A percentile compares a stretch with the other conserved stretches of the same genome.
Evolutionary conservation across 2,888 invertebrate genomes (phyloP).

Genomic region (Eueremaeus valkanovi): DNA sequence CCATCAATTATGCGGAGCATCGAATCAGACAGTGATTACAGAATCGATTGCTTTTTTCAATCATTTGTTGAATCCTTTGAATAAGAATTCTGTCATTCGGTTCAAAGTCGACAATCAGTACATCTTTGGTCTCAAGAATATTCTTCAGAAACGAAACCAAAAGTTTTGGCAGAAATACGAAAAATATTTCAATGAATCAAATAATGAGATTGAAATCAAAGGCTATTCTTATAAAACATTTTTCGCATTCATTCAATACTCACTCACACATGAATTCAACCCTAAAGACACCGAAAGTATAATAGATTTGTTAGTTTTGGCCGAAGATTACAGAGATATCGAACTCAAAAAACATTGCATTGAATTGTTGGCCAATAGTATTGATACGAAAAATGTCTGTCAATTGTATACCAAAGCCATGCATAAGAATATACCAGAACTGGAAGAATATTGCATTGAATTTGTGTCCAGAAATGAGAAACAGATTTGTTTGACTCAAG

Average conservation of each 20-base stretch:
- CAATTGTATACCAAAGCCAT: too few relatives aligned
- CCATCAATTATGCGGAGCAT: too few relatives aligned
- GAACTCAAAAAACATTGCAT: background rate
- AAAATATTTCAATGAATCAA: background rate
- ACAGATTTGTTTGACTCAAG: too few relatives aligned
- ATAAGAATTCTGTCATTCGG: background rate
- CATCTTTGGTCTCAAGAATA: conserved; percentile 4
- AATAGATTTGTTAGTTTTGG: background rate
- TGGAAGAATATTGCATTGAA: too few relatives aligned
- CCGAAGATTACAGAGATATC: background rate
- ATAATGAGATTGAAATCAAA: background rate
- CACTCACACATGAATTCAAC: background rate
- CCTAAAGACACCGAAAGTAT: background rate
- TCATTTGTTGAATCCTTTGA: background rate
- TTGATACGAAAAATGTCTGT: too few relatives aligned
- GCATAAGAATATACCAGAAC: too few relatives aligned
- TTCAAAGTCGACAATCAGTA: background rate
- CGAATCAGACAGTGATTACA: too few relatives aligned
- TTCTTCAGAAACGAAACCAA: background rate
- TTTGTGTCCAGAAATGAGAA: too few relatives aligned
- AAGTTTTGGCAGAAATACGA: background rate
- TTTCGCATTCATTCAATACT: background rate
- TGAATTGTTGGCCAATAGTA: too few relatives aligned
- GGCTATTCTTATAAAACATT: background rate
- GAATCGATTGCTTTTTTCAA: background rate